Percentiles rank a stretch among this genome's conserved stretches.
phyloP scores from a whole-genome alignment of 2,888 invertebrate species.

The Microplitis manilae region DNA sequence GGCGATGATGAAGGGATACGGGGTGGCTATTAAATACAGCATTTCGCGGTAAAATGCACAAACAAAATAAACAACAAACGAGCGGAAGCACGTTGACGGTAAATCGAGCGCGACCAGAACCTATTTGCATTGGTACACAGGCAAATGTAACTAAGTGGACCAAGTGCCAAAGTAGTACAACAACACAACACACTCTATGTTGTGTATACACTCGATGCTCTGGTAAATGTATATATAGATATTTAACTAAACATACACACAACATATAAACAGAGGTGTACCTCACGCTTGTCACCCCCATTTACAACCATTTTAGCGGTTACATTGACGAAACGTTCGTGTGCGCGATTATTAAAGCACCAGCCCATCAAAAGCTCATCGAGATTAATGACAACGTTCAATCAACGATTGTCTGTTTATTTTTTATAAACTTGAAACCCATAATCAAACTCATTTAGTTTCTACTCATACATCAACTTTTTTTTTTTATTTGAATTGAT shows the following conservation, averaged over 20 bases:
- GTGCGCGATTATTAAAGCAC: conserved; percentile 37
- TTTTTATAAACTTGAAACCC: not conserved
- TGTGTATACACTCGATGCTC: no score
- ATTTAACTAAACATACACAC: conserved; percentile 15
- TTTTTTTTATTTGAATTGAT: not conserved
- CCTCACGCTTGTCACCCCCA: conserved; percentile 25
- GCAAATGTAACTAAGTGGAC: conserved; percentile 40
- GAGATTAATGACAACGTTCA: conserved; percentile 36
- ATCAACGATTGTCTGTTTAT: conserved; percentile 25
- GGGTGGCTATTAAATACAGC: conserved; percentile 27
- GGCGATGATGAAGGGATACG: not conserved
- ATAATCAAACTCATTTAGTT: no score
- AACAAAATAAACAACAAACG: conserved; percentile 34
- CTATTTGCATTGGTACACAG: conserved; percentile 39
- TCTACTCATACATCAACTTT: no score
- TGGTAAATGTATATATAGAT: no score
- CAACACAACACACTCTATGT: conserved; percentile 11
- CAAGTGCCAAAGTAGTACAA: conserved; percentile 36
- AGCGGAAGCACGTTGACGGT: conserved; percentile 25
- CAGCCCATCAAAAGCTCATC: conserved; percentile 36
- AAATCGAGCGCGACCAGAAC: conserved; percentile 38
- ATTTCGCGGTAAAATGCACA: conserved; percentile 31
- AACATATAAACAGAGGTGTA: conserved; percentile 13
- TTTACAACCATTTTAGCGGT: conserved; percentile 40
- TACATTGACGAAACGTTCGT: conserved; percentile 26